Percentiles rank a stretch among this genome's conserved stretches.
Conservation (phyloP, 2,797 vertebrate genomes). For the Rhodeus uyekii region DNA sequence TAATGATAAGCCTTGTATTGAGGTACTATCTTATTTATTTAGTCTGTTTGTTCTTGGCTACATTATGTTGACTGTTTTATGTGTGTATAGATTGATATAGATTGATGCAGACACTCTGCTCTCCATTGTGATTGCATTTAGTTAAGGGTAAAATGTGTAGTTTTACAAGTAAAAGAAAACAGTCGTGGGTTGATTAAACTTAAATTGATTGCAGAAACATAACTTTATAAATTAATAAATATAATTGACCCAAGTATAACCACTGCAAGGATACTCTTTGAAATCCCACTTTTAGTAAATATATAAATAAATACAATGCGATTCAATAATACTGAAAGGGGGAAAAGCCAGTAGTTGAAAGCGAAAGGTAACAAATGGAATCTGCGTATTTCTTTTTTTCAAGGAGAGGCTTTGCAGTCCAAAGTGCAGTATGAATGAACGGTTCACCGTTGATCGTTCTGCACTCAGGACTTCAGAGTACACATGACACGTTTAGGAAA, state of each 20-base stretch:
- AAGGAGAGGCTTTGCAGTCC: slow-evolving; percentile 17
- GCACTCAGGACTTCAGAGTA: slow-evolving; percentile 27
- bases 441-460: slow-evolving; percentile 28
- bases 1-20: neutral
- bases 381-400: slow-evolving; percentile 33
- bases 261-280: neutral
- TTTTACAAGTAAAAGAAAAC: no score
- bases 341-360: neutral
- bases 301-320: neutral
- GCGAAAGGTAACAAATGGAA: slow-evolving; percentile 34
- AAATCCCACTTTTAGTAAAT: slow-evolving; percentile 8
- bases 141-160: neutral
- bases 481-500: slow-evolving; percentile 18
- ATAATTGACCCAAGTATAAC: neutral
- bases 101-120: neutral
- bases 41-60: neutral
- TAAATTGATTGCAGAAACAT: no score
- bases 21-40: neutral
- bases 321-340: neutral
- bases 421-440: slow-evolving; percentile 35
- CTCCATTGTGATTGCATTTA: neutral
- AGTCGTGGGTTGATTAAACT: no score
- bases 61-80: neutral
- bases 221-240: neutral
- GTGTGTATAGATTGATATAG: neutral